phyloP scores from a whole-genome alignment of 2,888 invertebrate genomes.

The Leuctra nigra region DNA sequence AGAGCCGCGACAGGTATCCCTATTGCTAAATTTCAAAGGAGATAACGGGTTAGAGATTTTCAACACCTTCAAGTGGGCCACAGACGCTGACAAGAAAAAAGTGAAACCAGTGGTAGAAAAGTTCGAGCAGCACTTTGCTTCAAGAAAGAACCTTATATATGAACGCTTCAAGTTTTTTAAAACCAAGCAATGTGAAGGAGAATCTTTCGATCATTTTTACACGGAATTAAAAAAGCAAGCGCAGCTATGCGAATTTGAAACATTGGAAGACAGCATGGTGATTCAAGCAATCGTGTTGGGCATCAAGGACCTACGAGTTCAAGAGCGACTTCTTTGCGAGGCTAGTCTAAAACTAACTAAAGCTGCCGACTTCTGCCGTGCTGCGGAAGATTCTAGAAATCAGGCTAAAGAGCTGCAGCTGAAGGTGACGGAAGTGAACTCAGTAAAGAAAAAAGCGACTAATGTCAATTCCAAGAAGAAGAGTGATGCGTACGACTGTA shows the following conservation, averaged over 20 bases:
- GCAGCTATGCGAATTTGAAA: not conserved
- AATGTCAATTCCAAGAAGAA: no score
- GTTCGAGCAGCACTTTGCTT: not conserved
- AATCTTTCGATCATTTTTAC: not conserved
- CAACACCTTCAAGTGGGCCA: not conserved
- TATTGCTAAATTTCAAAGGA: not conserved
- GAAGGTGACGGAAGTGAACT: no score
- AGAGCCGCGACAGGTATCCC: no score
- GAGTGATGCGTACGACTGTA: not conserved
- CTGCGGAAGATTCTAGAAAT: not conserved
- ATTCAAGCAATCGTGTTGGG: not conserved
- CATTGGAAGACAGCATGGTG: not conserved
- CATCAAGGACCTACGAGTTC: not conserved
- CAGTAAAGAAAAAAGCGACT: no score
- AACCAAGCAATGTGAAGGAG: not conserved
- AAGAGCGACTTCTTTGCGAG: not conserved
- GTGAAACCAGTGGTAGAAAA: not conserved
- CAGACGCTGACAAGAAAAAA: not conserved
- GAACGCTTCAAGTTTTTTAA: not conserved
- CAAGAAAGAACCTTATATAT: not conserved
- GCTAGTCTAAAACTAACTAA: not conserved
- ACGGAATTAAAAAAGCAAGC: not conserved
- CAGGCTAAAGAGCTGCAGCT: not conserved
- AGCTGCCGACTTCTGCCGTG: not conserved
- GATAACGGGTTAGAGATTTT: not conserved